Evolutionary conservation across 2,113 vertebrate species (phyloP), one percentile per base, ranked within the genome.

Genomic region (Sinosuthora webbiana): DNA sequence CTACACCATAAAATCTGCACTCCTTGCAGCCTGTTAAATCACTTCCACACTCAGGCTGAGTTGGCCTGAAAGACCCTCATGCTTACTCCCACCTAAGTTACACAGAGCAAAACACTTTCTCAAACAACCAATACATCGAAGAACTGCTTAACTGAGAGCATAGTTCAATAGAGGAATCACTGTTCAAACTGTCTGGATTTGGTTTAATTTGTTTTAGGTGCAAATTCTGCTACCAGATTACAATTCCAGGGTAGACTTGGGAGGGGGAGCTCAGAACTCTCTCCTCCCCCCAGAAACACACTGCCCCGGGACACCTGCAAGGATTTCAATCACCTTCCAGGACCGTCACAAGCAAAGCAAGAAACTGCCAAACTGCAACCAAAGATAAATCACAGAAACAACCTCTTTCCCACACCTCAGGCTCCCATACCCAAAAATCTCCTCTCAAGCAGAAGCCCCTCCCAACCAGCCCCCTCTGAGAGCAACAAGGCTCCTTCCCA

Each of bases 341-440:
- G 8, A 30, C 37, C 21, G 12, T 3, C 70, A 49, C 6, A 52
- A 84, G 5, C 21, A 88, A 76, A 94, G 10, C 11, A 73, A 90
- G 7, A 3, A 39, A 27, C 4, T 1, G 4, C 3, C 24, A 49
- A 42, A 2, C 2, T 44, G 7, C 33, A 87, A 8, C 28, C 37
- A 39, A 39, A 64, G 30, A 45, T 13, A 81, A 74, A 24, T 28
- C 23, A 55, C 52, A 37, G 4, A 7, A 90, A 55, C 8, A 64
- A 37, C 3, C 1, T 13, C 39, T 47, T 52, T 28, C 39, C 22
- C 5, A n/a, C 5, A 7, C 24, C 70, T 47, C 2, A 50, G 24
- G 4, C 4, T 21, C 39, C 23, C 22, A 2, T 5, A 64, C 17
- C 67, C 20, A 7, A 65, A 71, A 44, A 7, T 2, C 13, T 52